These are phyloP conservation scores for Mesitornis unicolor DNA, from an alignment of 2,113 vertebrate genomes.

Conservation along the genomic window DNA sequence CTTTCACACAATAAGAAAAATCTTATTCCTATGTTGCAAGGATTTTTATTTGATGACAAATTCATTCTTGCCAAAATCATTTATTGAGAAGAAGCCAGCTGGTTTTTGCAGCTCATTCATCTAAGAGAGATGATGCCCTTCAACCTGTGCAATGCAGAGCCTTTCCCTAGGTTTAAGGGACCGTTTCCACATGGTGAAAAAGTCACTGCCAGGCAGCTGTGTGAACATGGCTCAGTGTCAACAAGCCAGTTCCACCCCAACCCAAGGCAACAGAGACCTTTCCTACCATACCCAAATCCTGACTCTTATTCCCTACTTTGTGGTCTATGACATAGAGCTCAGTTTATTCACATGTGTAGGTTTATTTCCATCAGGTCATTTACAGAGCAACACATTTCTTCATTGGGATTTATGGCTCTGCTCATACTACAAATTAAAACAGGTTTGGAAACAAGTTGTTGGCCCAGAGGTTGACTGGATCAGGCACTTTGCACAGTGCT, in stretches of 20 bases:
- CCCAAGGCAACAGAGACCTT: background rate
- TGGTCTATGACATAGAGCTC: background rate
- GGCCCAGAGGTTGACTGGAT: background rate
- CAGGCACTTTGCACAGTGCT: fast-evolving
- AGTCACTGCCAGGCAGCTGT: background rate
- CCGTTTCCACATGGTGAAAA: fast-evolving
- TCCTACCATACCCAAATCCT: background rate
- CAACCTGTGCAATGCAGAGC: background rate
- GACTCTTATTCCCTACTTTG: background rate
- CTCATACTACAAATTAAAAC: background rate
- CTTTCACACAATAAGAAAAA: background rate
- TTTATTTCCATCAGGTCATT: background rate
- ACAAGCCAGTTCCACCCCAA: background rate
- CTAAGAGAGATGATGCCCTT: background rate
- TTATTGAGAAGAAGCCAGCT: background rate
- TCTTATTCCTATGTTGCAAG: background rate
- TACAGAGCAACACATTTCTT: background rate
- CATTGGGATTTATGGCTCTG: background rate
- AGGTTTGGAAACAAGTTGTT: background rate
- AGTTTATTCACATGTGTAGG: background rate
- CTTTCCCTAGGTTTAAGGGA: background rate
- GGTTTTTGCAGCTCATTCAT: background rate
- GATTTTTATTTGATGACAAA: background rate
- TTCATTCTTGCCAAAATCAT: background rate
- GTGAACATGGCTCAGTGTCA: background rate